A percentile compares a stretch with the other conserved stretches of the same genome.
phyloP scores from a whole-genome alignment of 2,888 invertebrate species.

The Gerris lacustris region DNA sequence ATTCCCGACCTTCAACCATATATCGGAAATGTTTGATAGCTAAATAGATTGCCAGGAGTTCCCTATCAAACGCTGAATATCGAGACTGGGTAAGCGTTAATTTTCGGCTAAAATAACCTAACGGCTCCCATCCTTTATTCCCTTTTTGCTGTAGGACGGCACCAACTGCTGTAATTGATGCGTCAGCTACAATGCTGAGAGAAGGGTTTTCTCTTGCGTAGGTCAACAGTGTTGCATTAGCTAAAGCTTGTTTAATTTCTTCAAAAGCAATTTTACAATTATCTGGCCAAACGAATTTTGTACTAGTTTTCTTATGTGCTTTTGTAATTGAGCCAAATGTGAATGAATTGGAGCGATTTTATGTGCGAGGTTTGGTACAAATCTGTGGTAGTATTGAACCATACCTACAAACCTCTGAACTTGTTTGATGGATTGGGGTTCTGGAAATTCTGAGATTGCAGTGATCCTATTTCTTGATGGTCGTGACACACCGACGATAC shows the following conservation, averaged over 20 bases:
- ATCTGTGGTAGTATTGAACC: constrained; percentile 31
- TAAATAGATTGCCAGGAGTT: constrained; percentile 36
- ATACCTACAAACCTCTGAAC: constrained; percentile 34
- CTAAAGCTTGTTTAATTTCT: constrained; percentile 7
- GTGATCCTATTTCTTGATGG: constrained; percentile 19
- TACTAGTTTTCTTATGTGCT: background rate
- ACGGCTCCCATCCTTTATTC: background rate
- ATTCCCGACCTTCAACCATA: constrained; percentile 14
- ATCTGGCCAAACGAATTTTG: background rate
- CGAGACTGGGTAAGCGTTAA: constrained; percentile 32
- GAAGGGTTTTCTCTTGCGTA: constrained; percentile 32
- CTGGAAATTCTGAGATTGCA: constrained; percentile 18
- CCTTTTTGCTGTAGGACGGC: background rate
- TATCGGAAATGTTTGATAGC: constrained; percentile 20
- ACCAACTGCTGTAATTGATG: constrained; percentile 17
- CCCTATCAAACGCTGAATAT: constrained; percentile 30
- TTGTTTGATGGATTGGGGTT: constrained; percentile 22
- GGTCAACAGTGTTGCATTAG: constrained; percentile 32
- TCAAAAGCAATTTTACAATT: constrained; percentile 15
- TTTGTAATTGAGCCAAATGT: background rate
- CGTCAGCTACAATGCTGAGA: constrained; percentile 29
- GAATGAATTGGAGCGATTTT: constrained; percentile 13
- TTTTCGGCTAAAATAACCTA: constrained; percentile 19
- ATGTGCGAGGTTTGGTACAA: constrained; percentile 20
- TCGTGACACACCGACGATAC: constrained; percentile 15